A percentile compares a stretch with the other conserved stretches of the same genome.
These are phyloP conservation scores for Belgica antarctica DNA, from an alignment of 2,888 invertebrate genomes.

Conservation along the genomic window DNA sequence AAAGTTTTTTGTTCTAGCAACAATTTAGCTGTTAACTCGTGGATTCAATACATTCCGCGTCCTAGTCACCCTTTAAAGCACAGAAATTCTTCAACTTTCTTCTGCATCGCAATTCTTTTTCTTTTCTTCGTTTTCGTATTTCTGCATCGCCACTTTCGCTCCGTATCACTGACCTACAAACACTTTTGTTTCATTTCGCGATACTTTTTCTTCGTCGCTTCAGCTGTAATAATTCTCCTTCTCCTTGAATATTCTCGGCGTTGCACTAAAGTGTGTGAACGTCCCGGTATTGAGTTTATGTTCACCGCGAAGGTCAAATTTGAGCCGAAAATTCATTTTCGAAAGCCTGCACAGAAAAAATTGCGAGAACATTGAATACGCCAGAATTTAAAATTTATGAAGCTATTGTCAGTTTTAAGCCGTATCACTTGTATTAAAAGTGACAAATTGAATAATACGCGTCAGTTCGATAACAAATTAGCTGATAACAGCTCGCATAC, in stretches of 20 bases:
- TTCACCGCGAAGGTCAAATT: background rate
- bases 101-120: background rate
- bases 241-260: slow-evolving; percentile 4
- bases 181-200: background rate
- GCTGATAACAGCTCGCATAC: background rate
- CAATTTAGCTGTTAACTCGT: no score
- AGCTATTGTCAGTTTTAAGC: background rate
- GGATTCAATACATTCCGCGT: no score
- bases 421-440: background rate
- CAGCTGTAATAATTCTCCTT: no score
- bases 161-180: slow-evolving; percentile 26
- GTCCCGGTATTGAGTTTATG: background rate
- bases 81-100: background rate
- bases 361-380: no score
- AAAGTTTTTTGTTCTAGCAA: no score
- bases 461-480: background rate
- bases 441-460: background rate
- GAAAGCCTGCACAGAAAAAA: background rate
- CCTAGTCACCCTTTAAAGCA: no score
- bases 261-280: background rate
- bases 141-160: slow-evolving; percentile 21
- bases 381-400: no score
- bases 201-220: background rate
- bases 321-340: background rate
- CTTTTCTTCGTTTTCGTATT: background rate